These are phyloP conservation scores for Drosophila anomalipes DNA, from an alignment of 2,888 invertebrate species.

Conservation along the genomic window DNA sequence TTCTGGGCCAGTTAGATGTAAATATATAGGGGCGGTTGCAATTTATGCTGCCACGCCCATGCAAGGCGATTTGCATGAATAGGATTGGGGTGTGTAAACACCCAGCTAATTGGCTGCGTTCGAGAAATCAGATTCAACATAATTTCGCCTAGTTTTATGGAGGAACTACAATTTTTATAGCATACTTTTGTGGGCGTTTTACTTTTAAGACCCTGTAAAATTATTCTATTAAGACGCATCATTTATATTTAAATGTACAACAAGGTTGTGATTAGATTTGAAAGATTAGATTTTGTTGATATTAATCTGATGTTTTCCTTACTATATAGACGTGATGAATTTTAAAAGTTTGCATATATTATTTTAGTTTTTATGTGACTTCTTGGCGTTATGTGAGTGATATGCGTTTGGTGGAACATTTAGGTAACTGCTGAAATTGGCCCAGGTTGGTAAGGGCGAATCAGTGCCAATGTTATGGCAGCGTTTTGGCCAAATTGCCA, in stretches of 20 bases:
- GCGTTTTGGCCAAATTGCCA: conserved; percentile 62
- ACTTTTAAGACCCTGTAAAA: neutral
- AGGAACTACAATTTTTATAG: neutral
- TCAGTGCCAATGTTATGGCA: conserved; percentile 53
- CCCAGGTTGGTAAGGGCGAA: conserved; percentile 31
- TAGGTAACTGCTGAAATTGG: conserved; percentile 31
- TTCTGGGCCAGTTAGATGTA: neutral
- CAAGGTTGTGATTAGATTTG: neutral
- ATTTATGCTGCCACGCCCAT: conserved; percentile 47
- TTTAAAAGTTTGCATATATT: neutral
- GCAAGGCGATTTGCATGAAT: conserved; percentile 55
- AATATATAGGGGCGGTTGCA: neutral
- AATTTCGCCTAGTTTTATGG: neutral
- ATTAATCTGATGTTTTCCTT: neutral
- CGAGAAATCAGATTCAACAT: conserved; percentile 21
- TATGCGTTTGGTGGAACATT: conserved; percentile 40
- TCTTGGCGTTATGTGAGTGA: conserved; percentile 5
- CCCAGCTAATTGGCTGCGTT: conserved; percentile 48
- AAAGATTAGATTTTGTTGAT: neutral
- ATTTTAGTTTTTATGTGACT: neutral
- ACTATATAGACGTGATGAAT: neutral
- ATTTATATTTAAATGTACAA: neutral
- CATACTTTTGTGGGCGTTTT: neutral
- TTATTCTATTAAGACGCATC: neutral
- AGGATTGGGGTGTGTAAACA: conserved; percentile 47